Evolutionary conservation across 2,797 vertebrate genomes (phyloP), one percentile per base, ranked within the genome.

Genomic region (Acrossocheilus fasciatus): DNA sequence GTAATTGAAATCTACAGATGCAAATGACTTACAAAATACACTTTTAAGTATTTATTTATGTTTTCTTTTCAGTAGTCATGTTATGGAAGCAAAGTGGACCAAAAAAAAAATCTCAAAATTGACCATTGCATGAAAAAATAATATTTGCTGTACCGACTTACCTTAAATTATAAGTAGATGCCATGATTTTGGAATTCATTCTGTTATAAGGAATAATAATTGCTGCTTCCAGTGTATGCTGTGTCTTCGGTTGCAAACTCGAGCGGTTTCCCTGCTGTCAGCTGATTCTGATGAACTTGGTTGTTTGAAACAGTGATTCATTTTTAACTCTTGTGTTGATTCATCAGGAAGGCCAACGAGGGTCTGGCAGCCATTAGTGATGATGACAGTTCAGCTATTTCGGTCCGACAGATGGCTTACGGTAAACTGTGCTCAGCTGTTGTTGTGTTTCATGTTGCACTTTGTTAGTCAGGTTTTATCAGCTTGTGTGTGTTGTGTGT

Each of bases 401-500:
- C 93, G 1, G 90, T 92, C 39, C 91, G 74, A 12, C 92, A 94
- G 88, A 93, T 94, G 93, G 92, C 92, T 81, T 94, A 93, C 54
- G 93, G 92, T 93, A 90, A 85, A 87, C 69, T 39, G 26, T n/a
- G 52, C 50, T 76, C n/a, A 15, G 73, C 69, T 72, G 39, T 5
- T 11, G 1, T n/a, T 41, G 34, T 76, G 50, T 41, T 15, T 78
- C 20, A 4, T 26, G 50, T 23, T 4, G 18, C 10, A 36, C 23
- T 26, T 54, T 20, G 18, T 20, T 23, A 39, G 34, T 12, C 52
- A 9, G 82, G 39, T n/a, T 47, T 36, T 8, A n/a, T 54, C 20
- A 26, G 59, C 20, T 30, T 8, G 15, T 2, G 41, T 14, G 17
- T 64, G 18, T 54, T 14, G 17, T 64, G 26, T 26, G 26, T 8